Percentiles rank a stretch among this genome's conserved stretches.
phyloP scores from a whole-genome alignment of 35 echinoderm and acorn worm species.

The Holothuria glaberrima region DNA sequence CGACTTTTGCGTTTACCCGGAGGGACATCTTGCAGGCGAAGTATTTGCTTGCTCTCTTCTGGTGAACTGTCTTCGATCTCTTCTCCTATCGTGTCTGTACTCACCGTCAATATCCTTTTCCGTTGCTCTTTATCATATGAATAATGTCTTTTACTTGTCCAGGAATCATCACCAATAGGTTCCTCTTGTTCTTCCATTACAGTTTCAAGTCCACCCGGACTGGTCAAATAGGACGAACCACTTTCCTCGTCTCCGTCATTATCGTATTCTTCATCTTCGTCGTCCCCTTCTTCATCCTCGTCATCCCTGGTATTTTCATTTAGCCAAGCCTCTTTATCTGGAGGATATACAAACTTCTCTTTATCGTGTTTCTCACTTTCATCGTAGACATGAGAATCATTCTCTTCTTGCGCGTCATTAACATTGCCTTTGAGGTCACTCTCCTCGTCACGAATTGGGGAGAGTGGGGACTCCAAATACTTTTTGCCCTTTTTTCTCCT shows the following conservation, averaged over 20 bases:
- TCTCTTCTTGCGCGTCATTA: conserved; percentile 26
- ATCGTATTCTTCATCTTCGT: conserved; percentile 70
- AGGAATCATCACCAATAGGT: conserved; percentile 39
- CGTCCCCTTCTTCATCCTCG: conserved; percentile 38
- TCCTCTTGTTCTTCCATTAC: conserved; percentile 90
- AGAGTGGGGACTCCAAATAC: conserved; percentile 50
- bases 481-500: conserved; percentile 50
- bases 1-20: conserved; percentile 28
- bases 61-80: conserved; percentile 55
- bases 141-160: conserved; percentile 42
- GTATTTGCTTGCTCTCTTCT: conserved; percentile 41
- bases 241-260: conserved; percentile 3
- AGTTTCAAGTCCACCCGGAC: conserved; percentile 75
- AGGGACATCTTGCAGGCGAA: conserved; percentile 45
- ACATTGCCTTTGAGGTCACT: not conserved
- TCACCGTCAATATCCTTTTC: conserved; percentile 39
- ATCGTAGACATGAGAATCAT: not conserved
- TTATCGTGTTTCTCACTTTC: not conserved
- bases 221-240: conserved; percentile 46
- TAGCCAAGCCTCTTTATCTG: not conserved
- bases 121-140: conserved; percentile 17
- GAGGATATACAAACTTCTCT: conserved; percentile 45
- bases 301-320: conserved; percentile 4
- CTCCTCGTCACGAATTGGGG: conserved; percentile 60
- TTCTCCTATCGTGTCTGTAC: conserved; percentile 11